phyloP scores from a whole-genome alignment of 2,113 vertebrate species.

The Daubentonia madagascariensis region DNA sequence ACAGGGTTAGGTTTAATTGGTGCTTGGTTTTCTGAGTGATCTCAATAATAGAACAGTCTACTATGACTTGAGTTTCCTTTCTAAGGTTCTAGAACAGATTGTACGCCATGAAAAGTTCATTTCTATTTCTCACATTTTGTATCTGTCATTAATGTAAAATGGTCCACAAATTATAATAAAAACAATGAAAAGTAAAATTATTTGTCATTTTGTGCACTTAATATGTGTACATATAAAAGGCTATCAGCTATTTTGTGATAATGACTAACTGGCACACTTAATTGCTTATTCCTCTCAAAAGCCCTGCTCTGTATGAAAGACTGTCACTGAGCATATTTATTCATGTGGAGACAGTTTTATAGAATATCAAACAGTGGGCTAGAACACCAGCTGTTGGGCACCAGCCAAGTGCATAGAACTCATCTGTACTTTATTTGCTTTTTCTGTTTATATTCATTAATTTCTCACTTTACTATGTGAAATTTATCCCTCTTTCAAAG shows the following conservation, averaged over 20 bases:
- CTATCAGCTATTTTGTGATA: not conserved
- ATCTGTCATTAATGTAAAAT: not conserved
- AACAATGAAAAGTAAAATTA: not conserved
- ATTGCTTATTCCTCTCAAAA: constrained; percentile 62
- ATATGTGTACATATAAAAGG: not conserved
- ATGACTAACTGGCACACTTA: constrained; percentile 23
- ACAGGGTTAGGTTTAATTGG: not conserved
- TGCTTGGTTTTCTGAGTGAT: not conserved
- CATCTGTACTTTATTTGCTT: constrained; percentile 75
- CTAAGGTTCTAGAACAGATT: not conserved
- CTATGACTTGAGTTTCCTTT: not conserved
- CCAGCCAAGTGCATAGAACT: constrained; percentile 71
- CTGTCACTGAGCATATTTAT: constrained; percentile 56
- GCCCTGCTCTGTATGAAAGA: constrained; percentile 46
- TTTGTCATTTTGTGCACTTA: not conserved
- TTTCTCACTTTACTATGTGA: constrained; percentile 32
- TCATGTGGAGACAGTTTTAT: constrained; percentile 75
- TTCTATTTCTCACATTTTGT: not conserved
- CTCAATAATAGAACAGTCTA: not conserved
- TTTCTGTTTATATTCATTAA: constrained; percentile 63
- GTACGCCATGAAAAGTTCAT: not conserved
- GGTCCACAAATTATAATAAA: not conserved
- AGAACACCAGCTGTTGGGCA: constrained; percentile 69
- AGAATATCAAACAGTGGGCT: constrained; percentile 61
- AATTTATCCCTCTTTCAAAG: not conserved